These are phyloP conservation scores for Serinus canaria DNA, from an alignment of 2,113 vertebrate genomes.

Conservation along the genomic window DNA sequence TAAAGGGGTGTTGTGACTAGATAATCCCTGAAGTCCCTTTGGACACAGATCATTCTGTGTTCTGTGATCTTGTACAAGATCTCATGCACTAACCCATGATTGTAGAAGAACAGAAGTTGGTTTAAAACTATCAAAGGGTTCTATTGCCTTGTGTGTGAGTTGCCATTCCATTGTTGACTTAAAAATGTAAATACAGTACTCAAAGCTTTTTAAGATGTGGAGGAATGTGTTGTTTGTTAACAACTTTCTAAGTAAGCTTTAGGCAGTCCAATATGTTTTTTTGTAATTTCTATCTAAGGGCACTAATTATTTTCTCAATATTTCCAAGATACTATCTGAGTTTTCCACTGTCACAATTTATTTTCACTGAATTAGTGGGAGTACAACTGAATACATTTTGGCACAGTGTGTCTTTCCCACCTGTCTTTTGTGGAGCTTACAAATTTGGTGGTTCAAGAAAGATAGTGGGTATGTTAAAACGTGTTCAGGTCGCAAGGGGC, in stretches of 20 bases:
- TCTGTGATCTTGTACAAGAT: not conserved
- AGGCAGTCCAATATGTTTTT: not conserved
- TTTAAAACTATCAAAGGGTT: not conserved
- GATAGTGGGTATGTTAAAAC: not conserved
- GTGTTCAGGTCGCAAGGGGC: not conserved
- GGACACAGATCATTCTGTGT: not conserved
- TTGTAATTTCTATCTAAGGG: not conserved
- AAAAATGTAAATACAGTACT: not conserved
- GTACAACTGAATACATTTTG: not conserved
- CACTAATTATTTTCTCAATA: not conserved
- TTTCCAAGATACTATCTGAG: not conserved
- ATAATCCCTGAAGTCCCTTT: not conserved
- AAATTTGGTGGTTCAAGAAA: not conserved
- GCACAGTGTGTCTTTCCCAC: not conserved
- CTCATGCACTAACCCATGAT: accelerated
- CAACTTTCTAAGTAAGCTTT: not conserved
- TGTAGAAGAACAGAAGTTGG: not conserved
- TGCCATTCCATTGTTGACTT: not conserved
- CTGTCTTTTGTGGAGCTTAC: not conserved
- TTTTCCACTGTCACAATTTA: not conserved
- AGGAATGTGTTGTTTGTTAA: not conserved
- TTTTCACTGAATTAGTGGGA: not conserved
- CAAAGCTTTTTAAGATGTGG: not conserved
- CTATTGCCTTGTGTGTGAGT: not conserved
- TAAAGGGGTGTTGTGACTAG: too few species aligned